Evolutionary conservation across 2,797 vertebrate species (phyloP).

Genomic region (Epinephelus malabaricus): DNA sequence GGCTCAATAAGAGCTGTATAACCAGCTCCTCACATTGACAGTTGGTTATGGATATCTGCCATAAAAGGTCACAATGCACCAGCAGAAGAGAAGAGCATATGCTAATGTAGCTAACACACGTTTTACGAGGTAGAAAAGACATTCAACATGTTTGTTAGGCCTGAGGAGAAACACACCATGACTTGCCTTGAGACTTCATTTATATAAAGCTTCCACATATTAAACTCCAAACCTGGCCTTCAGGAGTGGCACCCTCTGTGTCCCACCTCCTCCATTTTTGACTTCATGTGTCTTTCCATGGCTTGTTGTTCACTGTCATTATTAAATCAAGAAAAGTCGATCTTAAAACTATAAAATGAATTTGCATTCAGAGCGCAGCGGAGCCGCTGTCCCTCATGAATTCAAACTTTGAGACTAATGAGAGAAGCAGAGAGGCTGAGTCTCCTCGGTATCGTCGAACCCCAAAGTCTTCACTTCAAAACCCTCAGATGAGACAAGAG

Average conservation of each 20-base stretch:
- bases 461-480: conserved; percentile 42
- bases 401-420: conserved; percentile 43
- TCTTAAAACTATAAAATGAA: background rate
- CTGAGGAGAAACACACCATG: no score
- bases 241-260: no score
- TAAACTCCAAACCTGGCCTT: no score
- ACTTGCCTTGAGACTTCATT: no score
- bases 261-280: background rate
- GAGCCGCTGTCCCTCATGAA: conserved; percentile 6
- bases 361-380: conserved; percentile 29
- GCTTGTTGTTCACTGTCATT: background rate
- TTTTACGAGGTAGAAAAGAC: background rate
- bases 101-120: background rate
- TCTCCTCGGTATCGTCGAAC: conserved; percentile 23
- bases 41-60: background rate
- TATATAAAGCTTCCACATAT: no score
- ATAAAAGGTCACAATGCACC: background rate
- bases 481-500: conserved; percentile 34
- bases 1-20: background rate
- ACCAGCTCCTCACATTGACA: background rate
- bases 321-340: background rate
- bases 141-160: no score
- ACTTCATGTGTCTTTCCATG: background rate
- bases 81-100: background rate
- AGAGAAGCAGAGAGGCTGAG: conserved; percentile 22